Conservation (phyloP, 2,797 vertebrate genomes). For the Thamnophis elegans region DNA sequence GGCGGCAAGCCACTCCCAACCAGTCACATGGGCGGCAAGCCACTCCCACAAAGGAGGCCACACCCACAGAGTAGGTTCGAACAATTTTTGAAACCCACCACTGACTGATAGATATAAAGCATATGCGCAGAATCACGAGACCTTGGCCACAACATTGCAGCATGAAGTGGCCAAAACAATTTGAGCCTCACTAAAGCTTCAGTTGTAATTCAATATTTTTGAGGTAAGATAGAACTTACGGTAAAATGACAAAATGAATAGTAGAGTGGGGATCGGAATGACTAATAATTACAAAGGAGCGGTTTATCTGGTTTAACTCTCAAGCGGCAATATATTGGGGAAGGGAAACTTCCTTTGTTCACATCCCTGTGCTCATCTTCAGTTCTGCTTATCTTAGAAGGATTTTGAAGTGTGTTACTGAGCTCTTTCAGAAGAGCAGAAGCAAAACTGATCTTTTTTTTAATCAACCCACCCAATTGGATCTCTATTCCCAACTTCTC, state of each 20-base stretch:
- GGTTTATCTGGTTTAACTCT: background rate
- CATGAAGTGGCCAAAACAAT: background rate
- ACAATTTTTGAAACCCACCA: no score
- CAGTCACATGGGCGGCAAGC: no score
- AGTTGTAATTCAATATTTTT: background rate
- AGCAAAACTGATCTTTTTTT: background rate
- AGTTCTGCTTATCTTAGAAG: background rate
- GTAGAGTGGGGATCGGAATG: background rate
- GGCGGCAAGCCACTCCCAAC: no score
- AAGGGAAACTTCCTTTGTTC: background rate
- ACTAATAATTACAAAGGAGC: background rate
- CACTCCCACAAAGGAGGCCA: no score
- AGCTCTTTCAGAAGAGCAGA: background rate
- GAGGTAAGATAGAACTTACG: background rate
- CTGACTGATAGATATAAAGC: no score
- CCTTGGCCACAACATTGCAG: background rate
- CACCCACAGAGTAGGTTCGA: no score
- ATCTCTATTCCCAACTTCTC: background rate
- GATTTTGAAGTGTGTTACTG: background rate
- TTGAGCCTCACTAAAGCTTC: background rate
- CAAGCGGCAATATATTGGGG: background rate
- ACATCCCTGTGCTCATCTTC: background rate
- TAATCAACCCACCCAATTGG: background rate
- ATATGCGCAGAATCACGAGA: background rate
- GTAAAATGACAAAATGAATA: background rate